Conservation (phyloP, 2,797 vertebrate species). For the Acestrorhynchus altus region DNA sequence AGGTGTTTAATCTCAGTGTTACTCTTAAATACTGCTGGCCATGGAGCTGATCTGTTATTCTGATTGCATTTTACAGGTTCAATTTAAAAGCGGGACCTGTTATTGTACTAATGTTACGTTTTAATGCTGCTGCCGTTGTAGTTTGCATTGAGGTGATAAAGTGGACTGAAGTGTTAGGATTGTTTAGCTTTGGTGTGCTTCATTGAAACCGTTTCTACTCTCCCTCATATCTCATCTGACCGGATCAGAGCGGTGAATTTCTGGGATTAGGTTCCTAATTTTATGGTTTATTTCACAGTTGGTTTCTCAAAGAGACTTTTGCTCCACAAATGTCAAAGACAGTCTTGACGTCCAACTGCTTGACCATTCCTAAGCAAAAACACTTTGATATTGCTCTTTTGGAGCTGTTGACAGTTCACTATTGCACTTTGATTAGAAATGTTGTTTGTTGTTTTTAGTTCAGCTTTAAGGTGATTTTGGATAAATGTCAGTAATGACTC, state of each 20-base stretch:
- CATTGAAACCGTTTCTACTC: neutral
- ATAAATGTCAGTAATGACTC: neutral
- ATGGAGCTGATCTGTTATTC: conserved; percentile 7
- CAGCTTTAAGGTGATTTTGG: neutral
- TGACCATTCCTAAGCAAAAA: neutral
- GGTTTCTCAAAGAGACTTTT: neutral
- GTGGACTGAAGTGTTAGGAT: neutral
- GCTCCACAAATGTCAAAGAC: neutral
- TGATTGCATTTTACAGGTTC: neutral
- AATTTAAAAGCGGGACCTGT: neutral
- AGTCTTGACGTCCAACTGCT: neutral
- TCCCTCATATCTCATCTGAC: neutral
- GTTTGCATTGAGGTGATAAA: neutral
- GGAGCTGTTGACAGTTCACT: neutral
- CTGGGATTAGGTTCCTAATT: neutral
- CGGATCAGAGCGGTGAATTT: neutral
- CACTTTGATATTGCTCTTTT: neutral
- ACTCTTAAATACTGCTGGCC: neutral
- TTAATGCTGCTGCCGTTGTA: neutral
- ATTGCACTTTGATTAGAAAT: conserved; percentile 7
- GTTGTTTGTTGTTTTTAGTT: neutral
- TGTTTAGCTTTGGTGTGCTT: neutral
- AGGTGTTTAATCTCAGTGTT: neutral
- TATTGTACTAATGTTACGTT: neutral
- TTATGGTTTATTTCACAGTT: neutral